Evolutionary conservation across 2,888 invertebrate species (phyloP).

Genomic region (Syrista parreyssii): DNA sequence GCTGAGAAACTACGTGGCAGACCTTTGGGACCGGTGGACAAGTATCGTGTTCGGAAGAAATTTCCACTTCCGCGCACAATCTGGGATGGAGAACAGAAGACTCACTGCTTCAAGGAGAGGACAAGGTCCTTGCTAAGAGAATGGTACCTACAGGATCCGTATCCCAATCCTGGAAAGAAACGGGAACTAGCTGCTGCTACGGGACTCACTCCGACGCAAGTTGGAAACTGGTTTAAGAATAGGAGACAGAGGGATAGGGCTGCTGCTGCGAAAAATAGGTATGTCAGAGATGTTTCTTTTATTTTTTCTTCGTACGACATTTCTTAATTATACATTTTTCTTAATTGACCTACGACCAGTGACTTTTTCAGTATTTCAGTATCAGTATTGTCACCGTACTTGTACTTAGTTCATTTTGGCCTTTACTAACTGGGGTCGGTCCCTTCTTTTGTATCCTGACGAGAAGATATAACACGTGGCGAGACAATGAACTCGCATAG

Average conservation of each 20-base stretch:
- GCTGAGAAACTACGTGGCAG: constrained; percentile 90
- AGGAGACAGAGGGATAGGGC: constrained; percentile 88
- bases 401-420: neutral
- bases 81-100: constrained; percentile 97
- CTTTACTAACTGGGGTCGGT: neutral
- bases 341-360: neutral
- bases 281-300: constrained; percentile 57
- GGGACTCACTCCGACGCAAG: constrained; percentile 92
- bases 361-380: neutral
- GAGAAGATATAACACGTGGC: neutral
- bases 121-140: constrained; percentile 94
- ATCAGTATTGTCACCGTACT: neutral
- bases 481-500: neutral
- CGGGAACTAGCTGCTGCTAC: constrained; percentile 91
- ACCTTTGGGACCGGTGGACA: constrained; percentile 93
- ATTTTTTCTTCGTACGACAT: neutral
- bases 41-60: constrained; percentile 93
- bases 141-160: constrained; percentile 99
- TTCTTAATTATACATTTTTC: neutral
- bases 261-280: constrained; percentile 97
- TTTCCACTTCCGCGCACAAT: constrained; percentile 92
- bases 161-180: constrained; percentile 94
- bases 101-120: constrained; percentile 95
- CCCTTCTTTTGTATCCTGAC: neutral
- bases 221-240: constrained; percentile 95